Evolutionary conservation across 2,797 vertebrate species (phyloP).

Genomic region (Molothrus aeneus): DNA sequence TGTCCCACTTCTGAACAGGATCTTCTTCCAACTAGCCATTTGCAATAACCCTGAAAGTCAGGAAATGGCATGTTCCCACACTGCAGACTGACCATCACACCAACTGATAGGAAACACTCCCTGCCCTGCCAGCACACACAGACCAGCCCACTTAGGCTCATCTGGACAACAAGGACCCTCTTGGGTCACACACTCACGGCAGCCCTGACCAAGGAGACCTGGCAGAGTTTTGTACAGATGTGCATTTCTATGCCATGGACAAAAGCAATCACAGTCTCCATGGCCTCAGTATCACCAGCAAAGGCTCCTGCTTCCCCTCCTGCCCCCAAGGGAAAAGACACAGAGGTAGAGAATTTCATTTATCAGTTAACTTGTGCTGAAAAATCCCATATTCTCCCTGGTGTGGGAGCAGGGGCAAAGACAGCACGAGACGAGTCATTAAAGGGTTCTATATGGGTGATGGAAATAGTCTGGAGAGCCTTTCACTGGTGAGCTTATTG

Average conservation of each 20-base stretch:
- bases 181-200: accelerated
- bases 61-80: background rate
- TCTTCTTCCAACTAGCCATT: background rate
- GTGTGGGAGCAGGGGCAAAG: background rate
- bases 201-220: background rate
- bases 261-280: background rate
- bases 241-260: background rate
- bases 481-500: background rate
- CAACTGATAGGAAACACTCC: background rate
- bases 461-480: background rate
- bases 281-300: background rate
- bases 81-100: background rate
- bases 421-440: accelerated
- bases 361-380: background rate
- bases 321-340: background rate
- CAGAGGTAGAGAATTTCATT: background rate
- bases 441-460: background rate
- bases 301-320: background rate
- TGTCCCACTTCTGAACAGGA: background rate
- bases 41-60: background rate
- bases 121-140: background rate
- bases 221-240: background rate
- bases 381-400: background rate
- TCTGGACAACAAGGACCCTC: background rate
- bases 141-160: background rate